Evolutionary conservation across 1,140 invertebrate species (phyloP), one percentile per base, ranked within the genome.

Genomic region (Eupristina koningsbergeri): DNA sequence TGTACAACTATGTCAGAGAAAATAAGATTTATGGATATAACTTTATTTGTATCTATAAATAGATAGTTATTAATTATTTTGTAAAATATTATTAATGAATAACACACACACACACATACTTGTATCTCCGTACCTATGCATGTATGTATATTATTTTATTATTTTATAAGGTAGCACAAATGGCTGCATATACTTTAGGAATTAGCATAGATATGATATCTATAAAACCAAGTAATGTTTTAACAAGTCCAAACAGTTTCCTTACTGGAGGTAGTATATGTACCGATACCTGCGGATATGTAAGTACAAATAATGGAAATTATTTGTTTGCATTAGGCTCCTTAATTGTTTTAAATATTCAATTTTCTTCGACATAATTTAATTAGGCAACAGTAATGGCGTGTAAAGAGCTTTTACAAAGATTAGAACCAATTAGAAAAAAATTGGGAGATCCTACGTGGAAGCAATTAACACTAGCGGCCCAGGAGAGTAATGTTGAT

Each of bases 211-310:
- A 95, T 0, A 93, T 94, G 89, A 91, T 97, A 2, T 93, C 89
- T 53, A 93, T 97, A 0, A 96, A 96, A 89, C 94, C 96, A 26
- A 94, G 92, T 36, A 94, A 93, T 67, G 94, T 91, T 89, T 89
- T 96, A 34, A 93, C 93, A 77, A 91, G 94, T 39, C 93, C 95
- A 2, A 96, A 96, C 89, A 91, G 94, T 73, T 90, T 91, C 85
- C 92, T 94, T 1, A 96, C 95, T 13, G 96, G 95, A 29, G 96
- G 95, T 0, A 96, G 95, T 87, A 90, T 95, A 15, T 94, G 95
- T 0, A 96, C 95, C 88, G 96, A 97, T 90, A 90, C 93, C 15
- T 93, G 94, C 17, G 94, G 94, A 78, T 95, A 93, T 86, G 95
- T 95, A 93, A 93, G 92, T 77, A n/a, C 2, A 47, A 0, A 61